phyloP scores from a whole-genome alignment of 1,140 invertebrate genomes.

The Chionoecetes opilio region DNA sequence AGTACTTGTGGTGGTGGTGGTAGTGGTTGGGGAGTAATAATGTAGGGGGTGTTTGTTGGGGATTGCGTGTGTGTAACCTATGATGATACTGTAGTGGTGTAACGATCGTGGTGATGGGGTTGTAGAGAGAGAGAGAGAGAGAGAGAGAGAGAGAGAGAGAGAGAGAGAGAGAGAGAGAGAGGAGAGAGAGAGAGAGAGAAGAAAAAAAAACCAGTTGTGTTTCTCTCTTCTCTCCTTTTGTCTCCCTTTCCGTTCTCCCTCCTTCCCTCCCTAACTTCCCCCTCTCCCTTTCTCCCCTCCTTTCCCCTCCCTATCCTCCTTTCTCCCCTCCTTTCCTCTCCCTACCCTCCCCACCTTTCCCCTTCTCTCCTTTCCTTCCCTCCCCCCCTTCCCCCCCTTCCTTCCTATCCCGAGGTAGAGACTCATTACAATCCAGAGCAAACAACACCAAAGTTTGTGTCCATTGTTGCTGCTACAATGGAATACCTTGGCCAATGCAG shows the following conservation, averaged over 20 bases:
- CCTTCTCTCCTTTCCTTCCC: conserved; percentile 2
- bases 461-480: conserved; percentile 57
- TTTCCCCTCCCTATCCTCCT: background rate
- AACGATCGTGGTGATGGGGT: background rate
- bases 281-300: too few species aligned
- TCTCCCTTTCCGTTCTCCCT: too few species aligned
- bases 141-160: background rate
- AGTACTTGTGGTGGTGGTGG: background rate
- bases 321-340: background rate
- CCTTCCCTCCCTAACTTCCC: too few species aligned
- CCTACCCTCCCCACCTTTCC: background rate
- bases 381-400: background rate
- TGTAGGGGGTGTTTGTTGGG: background rate
- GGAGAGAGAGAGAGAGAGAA: too few species aligned
- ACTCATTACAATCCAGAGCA: conserved; percentile 55
- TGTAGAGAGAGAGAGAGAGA: background rate
- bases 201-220: too few species aligned
- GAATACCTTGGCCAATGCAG: background rate
- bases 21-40: background rate
- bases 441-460: background rate
- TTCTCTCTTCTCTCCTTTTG: too few species aligned
- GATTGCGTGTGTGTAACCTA: background rate
- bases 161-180: too few species aligned
- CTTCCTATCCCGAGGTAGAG: background rate
- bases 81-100: conserved; percentile 1